Evolutionary conservation across 92 coral and sea anemone species (phyloP), one percentile per base, ranked within the genome.

Genomic region (Porites lobata): DNA sequence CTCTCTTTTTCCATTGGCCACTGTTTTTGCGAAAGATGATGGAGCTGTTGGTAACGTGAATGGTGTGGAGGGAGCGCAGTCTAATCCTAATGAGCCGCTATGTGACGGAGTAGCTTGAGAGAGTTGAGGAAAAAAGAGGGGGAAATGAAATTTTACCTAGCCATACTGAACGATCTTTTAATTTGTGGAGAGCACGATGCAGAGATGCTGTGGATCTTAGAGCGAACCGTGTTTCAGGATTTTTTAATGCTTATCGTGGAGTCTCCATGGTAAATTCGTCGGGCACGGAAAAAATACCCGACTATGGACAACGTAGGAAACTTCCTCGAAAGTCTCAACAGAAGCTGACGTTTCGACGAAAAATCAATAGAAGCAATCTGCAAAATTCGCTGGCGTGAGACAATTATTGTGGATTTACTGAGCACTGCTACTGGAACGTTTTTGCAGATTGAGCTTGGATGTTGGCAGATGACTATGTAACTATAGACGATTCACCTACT

Each of bases 1-100:
- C 79, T 83, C 85, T 86, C 74, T 98, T 32, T 98, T 96, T 86
- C 96, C 95, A 4, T 74, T 80, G 75, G 95, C 98, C 24, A 74
- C 90, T 52, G 88, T 92, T 56, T 98, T 98, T 82, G 90, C 90
- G 77, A 85, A 90, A 26, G 89, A 92, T 20, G 96, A 94, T 20
- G 80, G 83, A 66, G 76, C 80, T 19, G 88, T 47, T 57, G 82
- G 88, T 15, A 87, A 81, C 47, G 83, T 93, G 64, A 95, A 95
- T 69, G 98, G 98, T 38, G 76, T 92, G 3, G 94, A 93, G 5
- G 88, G 85, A 15, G 73, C 75, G 6, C 72, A 80, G 21, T 11
- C 93, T 13, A 87, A 81, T 65, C 52, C 65, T 11, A 88, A 82
- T 67, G 92, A 95, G 51, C 89, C 94, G 47, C 81, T 82, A 43